A percentile compares a stretch with the other conserved stretches of the same genome.
phyloP scores from a whole-genome alignment of 2,113 vertebrate species.

The Chinchilla lanigera region DNA sequence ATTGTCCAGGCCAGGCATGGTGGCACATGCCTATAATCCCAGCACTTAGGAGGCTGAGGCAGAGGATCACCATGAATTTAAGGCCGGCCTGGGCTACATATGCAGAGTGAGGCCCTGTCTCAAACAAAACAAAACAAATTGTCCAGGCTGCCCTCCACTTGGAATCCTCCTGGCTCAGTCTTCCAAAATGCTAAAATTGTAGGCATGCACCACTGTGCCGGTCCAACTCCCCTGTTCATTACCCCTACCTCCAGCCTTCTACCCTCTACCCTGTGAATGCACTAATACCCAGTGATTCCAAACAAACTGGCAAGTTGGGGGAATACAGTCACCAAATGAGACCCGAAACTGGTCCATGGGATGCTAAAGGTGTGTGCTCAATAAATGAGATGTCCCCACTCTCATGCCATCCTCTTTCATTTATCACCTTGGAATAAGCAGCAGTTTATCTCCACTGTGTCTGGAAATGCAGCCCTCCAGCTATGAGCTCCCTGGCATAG shows the following conservation, averaged over 20 bases:
- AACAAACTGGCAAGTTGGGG: neutral
- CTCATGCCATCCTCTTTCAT: accelerated
- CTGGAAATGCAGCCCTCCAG: neutral
- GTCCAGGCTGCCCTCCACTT: neutral
- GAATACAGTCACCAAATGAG: neutral
- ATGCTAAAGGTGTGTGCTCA: neutral
- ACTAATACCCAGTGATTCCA: neutral
- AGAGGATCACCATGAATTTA: neutral
- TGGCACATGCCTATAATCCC: neutral
- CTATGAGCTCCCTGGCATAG: neutral
- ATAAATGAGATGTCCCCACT: accelerated
- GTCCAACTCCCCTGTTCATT: neutral
- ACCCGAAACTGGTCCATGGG: neutral
- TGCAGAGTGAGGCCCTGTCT: neutral
- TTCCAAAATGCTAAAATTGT: neutral
- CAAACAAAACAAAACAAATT: neutral
- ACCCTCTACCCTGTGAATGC: neutral
- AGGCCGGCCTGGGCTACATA: neutral
- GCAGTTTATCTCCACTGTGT: neutral
- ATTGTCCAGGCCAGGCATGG: neutral
- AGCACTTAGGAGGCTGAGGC: neutral
- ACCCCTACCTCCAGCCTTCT: accelerated
- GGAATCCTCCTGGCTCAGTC: neutral
- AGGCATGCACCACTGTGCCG: neutral
- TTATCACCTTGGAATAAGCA: neutral